A percentile compares a stretch with the other conserved stretches of the same genome.
These are phyloP conservation scores for Drosophila eugracilis DNA, from an alignment of 1,140 invertebrate genomes.

Conservation along the genomic window DNA sequence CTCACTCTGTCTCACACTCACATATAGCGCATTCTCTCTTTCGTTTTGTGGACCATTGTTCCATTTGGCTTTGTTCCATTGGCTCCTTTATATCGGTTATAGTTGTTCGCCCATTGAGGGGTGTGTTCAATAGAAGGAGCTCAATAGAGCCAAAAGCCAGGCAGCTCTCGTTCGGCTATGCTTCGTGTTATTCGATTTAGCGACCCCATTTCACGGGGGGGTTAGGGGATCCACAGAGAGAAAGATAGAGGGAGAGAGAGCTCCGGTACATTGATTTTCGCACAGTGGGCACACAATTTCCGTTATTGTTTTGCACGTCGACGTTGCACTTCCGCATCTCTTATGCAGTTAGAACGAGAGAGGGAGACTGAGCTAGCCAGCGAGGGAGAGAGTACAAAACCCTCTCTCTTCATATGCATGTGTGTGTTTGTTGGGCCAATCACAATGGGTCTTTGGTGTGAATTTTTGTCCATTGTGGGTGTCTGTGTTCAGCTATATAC, in stretches of 20 bases:
- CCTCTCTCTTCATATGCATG: conserved; percentile 14
- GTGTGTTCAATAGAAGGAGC: conserved; percentile 79
- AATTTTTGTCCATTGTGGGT: conserved; percentile 83
- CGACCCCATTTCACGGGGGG: conserved; percentile 59
- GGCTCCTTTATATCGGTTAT: conserved; percentile 80
- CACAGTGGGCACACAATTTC: conserved; percentile 74
- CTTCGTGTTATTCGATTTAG: conserved; percentile 60
- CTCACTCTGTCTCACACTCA: conserved; percentile 32
- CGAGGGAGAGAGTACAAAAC: conserved; percentile 8
- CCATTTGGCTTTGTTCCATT: conserved; percentile 79
- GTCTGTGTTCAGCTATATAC: conserved; percentile 75
- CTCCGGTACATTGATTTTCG: conserved; percentile 46
- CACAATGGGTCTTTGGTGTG: conserved; percentile 80
- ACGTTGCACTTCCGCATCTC: conserved; percentile 74
- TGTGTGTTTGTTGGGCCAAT: conserved; percentile 64
- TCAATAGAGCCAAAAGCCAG: conserved; percentile 58
- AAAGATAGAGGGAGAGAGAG: conserved; percentile 4
- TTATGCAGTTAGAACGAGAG: conserved; percentile 37
- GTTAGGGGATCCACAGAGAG: not conserved
- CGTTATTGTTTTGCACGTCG: conserved; percentile 77
- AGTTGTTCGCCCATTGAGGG: conserved; percentile 80
- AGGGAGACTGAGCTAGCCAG: conserved; percentile 23
- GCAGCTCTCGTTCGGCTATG: conserved; percentile 56
- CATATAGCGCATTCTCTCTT: conserved; percentile 50
- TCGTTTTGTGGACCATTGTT: conserved; percentile 59